phyloP scores from a whole-genome alignment of 2,888 invertebrate species.

The Ethmia dodecea region DNA sequence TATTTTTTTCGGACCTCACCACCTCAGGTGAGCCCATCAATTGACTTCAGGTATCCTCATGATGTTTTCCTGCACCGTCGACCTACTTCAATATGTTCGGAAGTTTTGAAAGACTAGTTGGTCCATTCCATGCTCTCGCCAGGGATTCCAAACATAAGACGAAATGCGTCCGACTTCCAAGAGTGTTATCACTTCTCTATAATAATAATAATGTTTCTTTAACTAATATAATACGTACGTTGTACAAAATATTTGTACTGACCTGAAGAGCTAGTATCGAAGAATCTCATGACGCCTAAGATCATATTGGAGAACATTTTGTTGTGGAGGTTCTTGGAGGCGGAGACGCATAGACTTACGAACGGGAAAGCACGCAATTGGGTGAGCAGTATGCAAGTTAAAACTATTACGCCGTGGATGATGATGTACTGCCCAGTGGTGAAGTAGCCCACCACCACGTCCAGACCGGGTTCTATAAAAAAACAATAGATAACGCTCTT shows the following conservation, averaged over 20 bases:
- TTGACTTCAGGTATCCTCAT: too few species aligned
- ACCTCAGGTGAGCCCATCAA: too few species aligned
- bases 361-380: slow-evolving; percentile 80
- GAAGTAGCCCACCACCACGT: slow-evolving; percentile 53
- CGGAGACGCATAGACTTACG: slow-evolving; percentile 78
- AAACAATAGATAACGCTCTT: background rate
- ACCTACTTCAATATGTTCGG: too few species aligned
- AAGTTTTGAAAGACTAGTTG: too few species aligned
- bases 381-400: slow-evolving; percentile 72
- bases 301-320: slow-evolving; percentile 80
- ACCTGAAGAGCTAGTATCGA: slow-evolving; percentile 88
- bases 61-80: too few species aligned
- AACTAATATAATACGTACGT: background rate
- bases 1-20: too few species aligned
- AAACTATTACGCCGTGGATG: slow-evolving; percentile 78
- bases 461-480: slow-evolving; percentile 43
- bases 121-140: too few species aligned
- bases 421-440: slow-evolving; percentile 75
- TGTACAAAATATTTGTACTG: slow-evolving; percentile 6
- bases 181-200: too few species aligned
- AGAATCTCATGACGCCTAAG: slow-evolving; percentile 80
- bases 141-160: too few species aligned
- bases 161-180: too few species aligned
- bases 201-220: too few species aligned
- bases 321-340: slow-evolving; percentile 84